phyloP scores from a whole-genome alignment of 2,888 invertebrate genomes.

The Charanyca ferruginea region DNA sequence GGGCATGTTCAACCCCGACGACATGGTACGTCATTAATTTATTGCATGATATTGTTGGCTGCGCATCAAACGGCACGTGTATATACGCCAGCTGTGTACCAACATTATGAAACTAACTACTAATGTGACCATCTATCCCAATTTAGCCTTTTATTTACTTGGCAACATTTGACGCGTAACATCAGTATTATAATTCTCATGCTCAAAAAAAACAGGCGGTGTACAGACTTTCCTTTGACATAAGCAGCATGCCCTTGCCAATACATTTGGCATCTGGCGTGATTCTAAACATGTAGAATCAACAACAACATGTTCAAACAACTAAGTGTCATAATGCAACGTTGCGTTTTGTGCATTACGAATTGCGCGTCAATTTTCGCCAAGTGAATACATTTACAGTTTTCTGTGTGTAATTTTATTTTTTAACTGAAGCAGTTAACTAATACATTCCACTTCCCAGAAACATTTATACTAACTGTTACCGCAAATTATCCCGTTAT shows the following conservation, averaged over 20 bases:
- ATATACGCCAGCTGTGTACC: slow-evolving; percentile 78
- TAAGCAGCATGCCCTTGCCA: neutral
- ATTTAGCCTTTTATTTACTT: slow-evolving; percentile 22
- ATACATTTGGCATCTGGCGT: neutral
- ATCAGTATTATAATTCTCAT: no score
- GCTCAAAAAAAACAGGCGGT: no score
- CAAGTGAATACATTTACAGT: slow-evolving; percentile 46
- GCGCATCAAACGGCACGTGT: slow-evolving; percentile 80
- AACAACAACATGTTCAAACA: neutral
- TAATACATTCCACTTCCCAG: slow-evolving; percentile 76
- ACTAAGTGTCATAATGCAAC: neutral
- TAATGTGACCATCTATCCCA: slow-evolving; percentile 45
- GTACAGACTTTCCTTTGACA: neutral
- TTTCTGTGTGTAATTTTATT: slow-evolving; percentile 81
- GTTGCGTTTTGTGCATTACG: neutral
- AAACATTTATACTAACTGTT: slow-evolving; percentile 60
- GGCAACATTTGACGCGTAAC: slow-evolving; percentile 24
- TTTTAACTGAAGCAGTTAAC: slow-evolving; percentile 60
- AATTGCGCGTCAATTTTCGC: slow-evolving; percentile 12
- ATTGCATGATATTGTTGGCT: slow-evolving; percentile 84
- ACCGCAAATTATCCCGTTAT: slow-evolving; percentile 47
- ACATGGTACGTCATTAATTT: slow-evolving; percentile 91
- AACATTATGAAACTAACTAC: slow-evolving; percentile 59
- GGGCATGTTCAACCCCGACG: slow-evolving; percentile 97
- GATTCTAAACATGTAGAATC: neutral